Conservation (phyloP, 2,888 invertebrate genomes). For the Proisotoma minuta region DNA sequence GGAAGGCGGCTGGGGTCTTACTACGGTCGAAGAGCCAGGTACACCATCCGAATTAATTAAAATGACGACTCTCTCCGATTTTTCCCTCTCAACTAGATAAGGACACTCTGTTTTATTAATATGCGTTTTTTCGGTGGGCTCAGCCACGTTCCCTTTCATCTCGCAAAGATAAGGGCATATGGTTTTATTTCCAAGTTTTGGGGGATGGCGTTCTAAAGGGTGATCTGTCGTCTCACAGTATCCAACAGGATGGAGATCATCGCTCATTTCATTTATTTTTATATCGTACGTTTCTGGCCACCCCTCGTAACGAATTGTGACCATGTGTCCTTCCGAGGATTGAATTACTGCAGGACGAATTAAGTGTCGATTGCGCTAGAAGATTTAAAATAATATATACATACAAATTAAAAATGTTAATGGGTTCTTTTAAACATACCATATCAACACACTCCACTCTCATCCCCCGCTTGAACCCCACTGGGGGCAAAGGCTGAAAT, state of each 20-base stretch:
- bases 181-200: neutral
- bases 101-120: neutral
- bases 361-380: slow-evolving; percentile 61
- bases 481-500: slow-evolving; percentile 72
- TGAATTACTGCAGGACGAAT: slow-evolving; percentile 80
- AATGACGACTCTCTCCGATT: neutral
- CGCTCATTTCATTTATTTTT: slow-evolving; percentile 86
- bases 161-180: neutral
- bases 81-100: neutral
- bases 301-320: slow-evolving; percentile 79
- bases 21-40: too few species aligned
- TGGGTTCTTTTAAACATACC: slow-evolving; percentile 43
- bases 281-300: slow-evolving; percentile 79
- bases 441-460: slow-evolving; percentile 83
- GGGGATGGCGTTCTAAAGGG: neutral
- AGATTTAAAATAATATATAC: neutral
- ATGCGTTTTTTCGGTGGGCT: neutral
- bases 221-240: slow-evolving; percentile 63
- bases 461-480: slow-evolving; percentile 77
- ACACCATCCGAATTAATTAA: neutral
- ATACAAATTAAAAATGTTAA: neutral
- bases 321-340: slow-evolving; percentile 65
- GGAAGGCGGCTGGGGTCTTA: too few species aligned
- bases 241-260: slow-evolving; percentile 84
- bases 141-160: neutral